These are phyloP conservation scores for Microcaecilia unicolor DNA, from an alignment of 2,797 vertebrate species.

Conservation along the genomic window DNA sequence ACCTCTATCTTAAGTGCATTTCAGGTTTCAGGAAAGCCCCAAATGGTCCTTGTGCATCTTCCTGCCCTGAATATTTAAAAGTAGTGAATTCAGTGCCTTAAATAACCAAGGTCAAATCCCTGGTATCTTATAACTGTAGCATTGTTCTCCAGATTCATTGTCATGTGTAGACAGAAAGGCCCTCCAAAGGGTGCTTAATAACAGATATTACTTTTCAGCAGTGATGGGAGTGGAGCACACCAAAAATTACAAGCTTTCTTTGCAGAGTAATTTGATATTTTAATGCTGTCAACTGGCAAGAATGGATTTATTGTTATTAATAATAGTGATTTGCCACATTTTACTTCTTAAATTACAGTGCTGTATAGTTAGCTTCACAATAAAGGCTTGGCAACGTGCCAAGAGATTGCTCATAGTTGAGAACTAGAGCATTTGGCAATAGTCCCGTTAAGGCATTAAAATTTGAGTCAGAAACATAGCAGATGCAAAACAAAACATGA, in stretches of 20 bases:
- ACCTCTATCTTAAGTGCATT: too few species aligned
- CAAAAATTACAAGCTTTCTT: conserved; percentile 49
- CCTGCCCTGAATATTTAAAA: conserved; percentile 29
- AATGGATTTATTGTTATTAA: conserved; percentile 65
- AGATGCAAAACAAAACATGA: conserved; percentile 54
- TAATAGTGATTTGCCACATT: conserved; percentile 61
- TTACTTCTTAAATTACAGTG: conserved; percentile 60
- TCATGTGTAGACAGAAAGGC: conserved; percentile 34
- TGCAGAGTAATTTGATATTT: conserved; percentile 56
- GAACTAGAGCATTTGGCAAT: conserved; percentile 41
- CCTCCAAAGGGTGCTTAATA: conserved; percentile 44
- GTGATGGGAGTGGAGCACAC: conserved; percentile 34
- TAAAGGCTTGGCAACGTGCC: conserved; percentile 46
- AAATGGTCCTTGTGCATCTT: too few species aligned
- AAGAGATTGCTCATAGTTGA: conserved; percentile 38
- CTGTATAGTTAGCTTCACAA: conserved; percentile 56
- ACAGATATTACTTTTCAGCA: conserved; percentile 45
- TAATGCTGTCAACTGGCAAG: conserved; percentile 58
- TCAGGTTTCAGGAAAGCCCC: too few species aligned
- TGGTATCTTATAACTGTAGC: neutral
- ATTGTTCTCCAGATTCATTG: conserved; percentile 18
- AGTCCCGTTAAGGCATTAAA: conserved; percentile 48
- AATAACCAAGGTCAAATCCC: conserved; percentile 14
- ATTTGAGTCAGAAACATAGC: conserved; percentile 52
- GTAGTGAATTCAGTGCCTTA: conserved; percentile 23